Conservation (phyloP, 2,113 vertebrate genomes). For the Spea bombifrons region DNA sequence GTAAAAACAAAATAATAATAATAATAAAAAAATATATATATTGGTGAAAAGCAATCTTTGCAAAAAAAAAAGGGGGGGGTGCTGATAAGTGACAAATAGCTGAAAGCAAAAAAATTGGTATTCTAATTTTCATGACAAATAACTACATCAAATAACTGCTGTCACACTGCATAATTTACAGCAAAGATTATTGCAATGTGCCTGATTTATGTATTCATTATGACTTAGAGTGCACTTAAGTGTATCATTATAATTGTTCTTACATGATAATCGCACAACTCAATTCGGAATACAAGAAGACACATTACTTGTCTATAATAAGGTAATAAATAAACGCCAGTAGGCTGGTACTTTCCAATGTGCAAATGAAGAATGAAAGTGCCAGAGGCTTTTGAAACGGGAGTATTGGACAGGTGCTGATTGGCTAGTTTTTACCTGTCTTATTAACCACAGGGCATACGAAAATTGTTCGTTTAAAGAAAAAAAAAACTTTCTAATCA, state of each 20-base stretch:
- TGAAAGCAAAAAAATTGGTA: constrained; percentile 11
- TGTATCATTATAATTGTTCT: constrained; percentile 42
- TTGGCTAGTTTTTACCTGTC: no score
- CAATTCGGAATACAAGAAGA: constrained; percentile 1
- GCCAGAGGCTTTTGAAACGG: neutral
- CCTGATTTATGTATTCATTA: constrained; percentile 40
- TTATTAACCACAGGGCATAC: no score
- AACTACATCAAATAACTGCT: constrained; percentile 35
- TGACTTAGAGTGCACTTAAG: constrained; percentile 32
- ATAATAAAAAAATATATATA: neutral
- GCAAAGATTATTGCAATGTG: constrained; percentile 17
- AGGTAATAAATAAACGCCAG: constrained; percentile 28
- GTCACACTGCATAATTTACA: constrained; percentile 32
- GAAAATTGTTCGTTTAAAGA: no score
- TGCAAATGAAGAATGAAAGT: neutral
- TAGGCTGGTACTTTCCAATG: constrained; percentile 6
- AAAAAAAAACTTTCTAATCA: no score
- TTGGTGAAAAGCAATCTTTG: no score
- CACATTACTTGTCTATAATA: constrained; percentile 4
- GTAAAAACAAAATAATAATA: neutral
- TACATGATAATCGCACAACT: constrained; percentile 30
- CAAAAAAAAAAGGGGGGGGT: neutral
- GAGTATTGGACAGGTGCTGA: no score
- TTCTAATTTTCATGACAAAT: constrained; percentile 43
- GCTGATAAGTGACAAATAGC: constrained; percentile 37